phyloP scores from a whole-genome alignment of 1,140 invertebrate species.

The Meloidogyne exigua region DNA sequence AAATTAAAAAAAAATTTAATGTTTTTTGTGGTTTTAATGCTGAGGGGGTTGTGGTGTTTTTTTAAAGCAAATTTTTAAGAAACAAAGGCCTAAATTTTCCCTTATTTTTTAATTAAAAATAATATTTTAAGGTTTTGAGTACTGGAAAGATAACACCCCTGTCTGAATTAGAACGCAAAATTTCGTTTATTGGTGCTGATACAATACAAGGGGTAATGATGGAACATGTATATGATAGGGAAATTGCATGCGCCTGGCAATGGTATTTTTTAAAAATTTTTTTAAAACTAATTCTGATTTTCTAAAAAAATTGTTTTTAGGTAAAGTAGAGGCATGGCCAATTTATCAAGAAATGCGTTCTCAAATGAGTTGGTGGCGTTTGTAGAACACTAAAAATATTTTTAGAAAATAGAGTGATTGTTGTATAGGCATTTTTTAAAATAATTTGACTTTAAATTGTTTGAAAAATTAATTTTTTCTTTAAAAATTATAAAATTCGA shows the following conservation, averaged over 20 bases:
- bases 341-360: conserved; percentile 28
- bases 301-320: conserved; percentile 6
- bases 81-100: no score
- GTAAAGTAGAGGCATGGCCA: conserved; percentile 34
- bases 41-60: no score
- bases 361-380: conserved; percentile 44
- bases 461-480: no score
- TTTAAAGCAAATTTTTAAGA: no score
- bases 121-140: conserved; percentile 42
- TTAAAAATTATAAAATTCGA: no score
- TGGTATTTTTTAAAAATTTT: conserved; percentile 19
- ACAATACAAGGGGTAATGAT: conserved; percentile 40
- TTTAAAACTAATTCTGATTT: no score
- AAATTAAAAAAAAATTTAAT: no score
- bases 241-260: conserved; percentile 42
- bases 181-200: conserved; percentile 36
- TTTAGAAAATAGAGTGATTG: background rate
- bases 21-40: no score
- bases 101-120: no score
- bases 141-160: conserved; percentile 38
- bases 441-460: background rate
- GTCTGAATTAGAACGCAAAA: conserved; percentile 38
- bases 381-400: conserved; percentile 26
- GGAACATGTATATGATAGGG: conserved; percentile 51
- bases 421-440: background rate